Evolutionary conservation across 1,140 invertebrate species (phyloP).

Genomic region (Magallana gigas): DNA sequence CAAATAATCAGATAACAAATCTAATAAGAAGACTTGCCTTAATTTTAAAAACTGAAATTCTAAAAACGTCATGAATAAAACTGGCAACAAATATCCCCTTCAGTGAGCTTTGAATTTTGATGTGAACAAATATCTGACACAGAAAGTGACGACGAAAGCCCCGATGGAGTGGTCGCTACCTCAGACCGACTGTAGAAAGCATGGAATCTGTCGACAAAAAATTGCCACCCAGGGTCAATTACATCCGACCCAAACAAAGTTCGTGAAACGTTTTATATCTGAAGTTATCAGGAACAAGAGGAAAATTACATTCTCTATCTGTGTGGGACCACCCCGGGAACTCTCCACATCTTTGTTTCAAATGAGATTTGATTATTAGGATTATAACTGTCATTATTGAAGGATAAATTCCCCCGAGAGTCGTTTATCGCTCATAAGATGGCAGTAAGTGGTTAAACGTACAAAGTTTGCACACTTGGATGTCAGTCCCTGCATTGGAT

Average conservation of each 20-base stretch:
- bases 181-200: neutral
- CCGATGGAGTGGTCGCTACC: neutral
- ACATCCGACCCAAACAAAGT: slow-evolving; percentile 32
- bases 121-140: neutral
- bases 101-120: neutral
- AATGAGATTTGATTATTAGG: slow-evolving; percentile 29
- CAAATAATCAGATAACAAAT: too few species aligned
- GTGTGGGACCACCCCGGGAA: slow-evolving; percentile 2
- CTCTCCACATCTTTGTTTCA: slow-evolving; percentile 18
- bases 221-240: slow-evolving; percentile 28
- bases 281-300: slow-evolving; percentile 20
- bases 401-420: slow-evolving; percentile 29
- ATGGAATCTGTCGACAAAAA: neutral
- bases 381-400: slow-evolving; percentile 28
- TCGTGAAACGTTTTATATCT: slow-evolving; percentile 34
- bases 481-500: slow-evolving; percentile 16
- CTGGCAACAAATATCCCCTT: neutral
- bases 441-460: slow-evolving; percentile 34
- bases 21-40: too few species aligned
- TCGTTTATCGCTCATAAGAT: slow-evolving; percentile 25
- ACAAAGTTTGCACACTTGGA: slow-evolving; percentile 21
- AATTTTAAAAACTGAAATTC: too few species aligned
- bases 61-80: neutral
- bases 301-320: neutral
- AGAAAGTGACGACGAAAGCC: neutral